Evolutionary conservation across 2,113 vertebrate genomes (phyloP), one percentile per base, ranked within the genome.

Genomic region (Mungos mungo): DNA sequence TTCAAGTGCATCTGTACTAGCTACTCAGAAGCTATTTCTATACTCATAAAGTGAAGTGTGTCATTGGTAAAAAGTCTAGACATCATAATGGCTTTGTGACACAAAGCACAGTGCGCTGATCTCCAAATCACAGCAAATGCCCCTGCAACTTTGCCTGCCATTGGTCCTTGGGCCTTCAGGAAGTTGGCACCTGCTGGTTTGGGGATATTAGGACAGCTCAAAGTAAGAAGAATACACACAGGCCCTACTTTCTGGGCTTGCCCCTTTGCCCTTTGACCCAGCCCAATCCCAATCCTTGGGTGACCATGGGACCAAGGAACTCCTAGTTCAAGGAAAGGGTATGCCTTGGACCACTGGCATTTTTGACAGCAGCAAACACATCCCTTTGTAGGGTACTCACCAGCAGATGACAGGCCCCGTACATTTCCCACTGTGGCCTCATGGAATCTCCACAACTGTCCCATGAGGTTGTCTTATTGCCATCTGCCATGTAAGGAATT

Each of bases 71-170:
- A 65, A 79, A 66, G 81, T 91, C 68, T 38, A 93, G 83, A 93
- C 82, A 84, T 88, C 52, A 85, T 88, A 95, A 96, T 77, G 87
- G 90, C 74, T 83, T 94, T 25, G 33, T 41, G 35, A 90, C 80
- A 60, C 87, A 87, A 80, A 90, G 88, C 80, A 33, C 77, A 41
- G 31, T 33, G 57, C 18, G 1, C 25, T 1, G 2, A 68, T 94
- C 90, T 96, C 76, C 95, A 95, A 60, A 57, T 86, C 74, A 88
- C 63, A 87, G 85, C 57, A 38, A 38, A 29, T 74, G 57, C 5
- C 7, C 12, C 21, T 3, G 21, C 2, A 7, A 18, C 38, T 83
- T 54, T 65, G 41, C 52, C 41, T 27, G 69, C 74, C 27, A 0
- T 33, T n/a, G 63, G 81, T 54, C 74, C 21, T 82, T 0, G 2